Conservation (phyloP, 1,140 invertebrate species). For the Ylistrum balloti region DNA sequence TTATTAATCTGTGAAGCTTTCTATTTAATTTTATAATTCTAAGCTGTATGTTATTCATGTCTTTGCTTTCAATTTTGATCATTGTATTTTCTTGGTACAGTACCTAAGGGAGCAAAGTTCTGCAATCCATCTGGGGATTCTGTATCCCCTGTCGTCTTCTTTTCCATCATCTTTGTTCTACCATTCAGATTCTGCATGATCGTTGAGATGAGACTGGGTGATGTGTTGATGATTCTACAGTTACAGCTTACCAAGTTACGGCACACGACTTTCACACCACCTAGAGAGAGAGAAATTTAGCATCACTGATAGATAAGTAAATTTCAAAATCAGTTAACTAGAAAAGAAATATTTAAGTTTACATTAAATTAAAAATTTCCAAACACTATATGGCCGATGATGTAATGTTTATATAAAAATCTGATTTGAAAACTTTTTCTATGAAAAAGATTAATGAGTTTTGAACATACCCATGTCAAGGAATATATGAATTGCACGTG, state of each 20-base stretch:
- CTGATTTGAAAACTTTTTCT: too few species aligned
- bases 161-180: conserved; percentile 76
- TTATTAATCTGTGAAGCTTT: too few species aligned
- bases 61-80: too few species aligned
- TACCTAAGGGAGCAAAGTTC: conserved; percentile 94
- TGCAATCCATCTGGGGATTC: conserved; percentile 86
- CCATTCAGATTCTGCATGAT: conserved; percentile 84
- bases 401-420: too few species aligned
- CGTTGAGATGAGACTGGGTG: conserved; percentile 83
- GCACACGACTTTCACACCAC: conserved; percentile 82
- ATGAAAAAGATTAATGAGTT: too few species aligned
- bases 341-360: too few species aligned
- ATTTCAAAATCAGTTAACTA: too few species aligned
- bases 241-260: conserved; percentile 82
- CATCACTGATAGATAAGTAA: too few species aligned
- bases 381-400: too few species aligned
- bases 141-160: conserved; percentile 67
- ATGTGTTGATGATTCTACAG: conserved; percentile 83
- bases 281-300: conserved; percentile 64
- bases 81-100: background rate
- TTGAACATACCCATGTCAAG: conserved; percentile 84
- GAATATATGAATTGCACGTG: conserved; percentile 87
- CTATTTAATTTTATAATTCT: too few species aligned
- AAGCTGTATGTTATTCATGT: too few species aligned
- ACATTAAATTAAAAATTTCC: too few species aligned